A percentile compares a stretch with the other conserved stretches of the same genome.
Evolutionary conservation across 2,113 vertebrate species (phyloP).

Genomic region (Halichoerus grypus): DNA sequence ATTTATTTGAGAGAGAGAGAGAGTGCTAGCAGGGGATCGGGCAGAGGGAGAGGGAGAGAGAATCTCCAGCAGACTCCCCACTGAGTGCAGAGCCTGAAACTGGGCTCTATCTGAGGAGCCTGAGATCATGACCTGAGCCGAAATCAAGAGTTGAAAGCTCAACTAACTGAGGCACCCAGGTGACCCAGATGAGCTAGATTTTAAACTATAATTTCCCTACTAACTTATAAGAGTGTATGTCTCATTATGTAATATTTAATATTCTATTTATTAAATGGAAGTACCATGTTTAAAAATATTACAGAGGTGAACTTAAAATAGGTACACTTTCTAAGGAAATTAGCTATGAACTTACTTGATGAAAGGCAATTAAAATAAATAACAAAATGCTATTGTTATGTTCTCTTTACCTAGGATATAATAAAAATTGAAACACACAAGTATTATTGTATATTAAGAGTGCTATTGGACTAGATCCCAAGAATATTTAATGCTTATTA

Average conservation of each 20-base stretch:
- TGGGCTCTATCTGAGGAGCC: no score
- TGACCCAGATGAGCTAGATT: neutral
- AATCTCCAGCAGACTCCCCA: neutral
- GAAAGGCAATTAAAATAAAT: constrained; percentile 51
- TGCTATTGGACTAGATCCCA: constrained; percentile 40
- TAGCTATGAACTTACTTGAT: constrained; percentile 32
- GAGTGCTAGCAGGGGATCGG: neutral
- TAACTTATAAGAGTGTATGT: neutral
- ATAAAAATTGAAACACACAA: constrained; percentile 49
- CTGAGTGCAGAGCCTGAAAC: neutral
- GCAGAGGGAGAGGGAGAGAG: neutral
- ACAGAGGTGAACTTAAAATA: constrained; percentile 25
- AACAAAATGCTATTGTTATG: constrained; percentile 20
- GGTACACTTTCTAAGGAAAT: neutral
- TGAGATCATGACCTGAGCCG: neutral
- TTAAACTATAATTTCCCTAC: neutral
- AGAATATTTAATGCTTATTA: constrained; percentile 60
- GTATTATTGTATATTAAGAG: neutral
- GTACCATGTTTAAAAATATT: neutral
- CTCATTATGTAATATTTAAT: neutral
- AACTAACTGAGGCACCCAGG: neutral
- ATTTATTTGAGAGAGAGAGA: neutral
- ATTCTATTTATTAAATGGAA: constrained; percentile 43
- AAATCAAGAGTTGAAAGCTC: neutral
- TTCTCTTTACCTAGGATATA: constrained; percentile 9